Evolutionary conservation across 37 sponge, comb jelly and placozoan genomes (phyloP).

Genomic region (Spongia lamella): DNA sequence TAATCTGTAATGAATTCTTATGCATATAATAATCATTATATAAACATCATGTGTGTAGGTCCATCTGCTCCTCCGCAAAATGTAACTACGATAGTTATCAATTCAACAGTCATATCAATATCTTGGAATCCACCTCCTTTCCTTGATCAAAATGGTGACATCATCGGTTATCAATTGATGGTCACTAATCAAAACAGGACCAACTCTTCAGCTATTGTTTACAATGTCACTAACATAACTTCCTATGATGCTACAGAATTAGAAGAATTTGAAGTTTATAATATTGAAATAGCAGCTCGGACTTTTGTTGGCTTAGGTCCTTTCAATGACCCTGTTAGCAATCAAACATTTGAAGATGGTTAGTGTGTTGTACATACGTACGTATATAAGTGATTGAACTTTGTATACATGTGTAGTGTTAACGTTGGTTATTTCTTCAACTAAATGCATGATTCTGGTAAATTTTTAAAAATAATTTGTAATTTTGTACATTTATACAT

Average conservation of each 20-base stretch:
- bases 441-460: too few relatives aligned
- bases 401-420: too few relatives aligned
- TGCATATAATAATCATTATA: too few relatives aligned
- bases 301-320: slow-evolving; percentile 26
- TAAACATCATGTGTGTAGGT: too few relatives aligned
- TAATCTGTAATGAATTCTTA: too few relatives aligned
- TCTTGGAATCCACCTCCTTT: slow-evolving; percentile 38
- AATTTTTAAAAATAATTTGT: too few relatives aligned
- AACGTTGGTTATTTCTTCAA: too few relatives aligned
- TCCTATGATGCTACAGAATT: slow-evolving; percentile 5
- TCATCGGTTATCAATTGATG: not conserved
- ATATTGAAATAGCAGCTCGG: slow-evolving; percentile 20
- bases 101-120: slow-evolving; percentile 18
- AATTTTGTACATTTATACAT: too few relatives aligned
- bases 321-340: not conserved
- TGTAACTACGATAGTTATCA: not conserved
- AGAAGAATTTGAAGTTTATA: slow-evolving; percentile 17
- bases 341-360: slow-evolving; percentile 17
- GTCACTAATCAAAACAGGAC: slow-evolving; percentile 5
- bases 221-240: not conserved
- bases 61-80: slow-evolving; percentile 27
- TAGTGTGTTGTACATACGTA: not conserved
- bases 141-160: slow-evolving; percentile 47
- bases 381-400: too few relatives aligned
- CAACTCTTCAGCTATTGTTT: slow-evolving; percentile 24